Evolutionary conservation across 92 coral and sea anemone species (phyloP), one percentile per base, ranked within the genome.

Genomic region (Siderastrea radians): DNA sequence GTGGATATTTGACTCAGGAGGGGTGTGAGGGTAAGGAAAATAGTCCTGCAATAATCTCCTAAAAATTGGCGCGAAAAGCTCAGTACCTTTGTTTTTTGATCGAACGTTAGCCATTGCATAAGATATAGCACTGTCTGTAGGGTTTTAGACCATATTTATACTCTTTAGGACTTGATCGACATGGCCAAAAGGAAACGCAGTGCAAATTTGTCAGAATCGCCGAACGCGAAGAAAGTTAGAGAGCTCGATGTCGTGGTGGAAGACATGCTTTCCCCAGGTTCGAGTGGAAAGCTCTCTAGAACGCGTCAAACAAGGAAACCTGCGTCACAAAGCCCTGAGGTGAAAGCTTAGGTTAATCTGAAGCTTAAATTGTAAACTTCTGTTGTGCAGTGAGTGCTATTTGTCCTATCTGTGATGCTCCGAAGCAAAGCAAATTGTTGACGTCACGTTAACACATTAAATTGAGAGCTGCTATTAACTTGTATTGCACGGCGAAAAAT

Each of bases 61-160:
- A 44, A 46, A 38, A 52, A 57, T 82, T 82, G 86, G 86, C 86
- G 86, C 78, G 86, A 82, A 82, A 82, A 46, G 10, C 48, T 10
- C 77, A 47, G 51, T 55, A 6, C 13, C 72, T 61, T 61, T 26
- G 66, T 61, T 61, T 26, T 26, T 26, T 26, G 38, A 26, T 8
- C 10, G 62, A 58, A 58, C 62, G 62, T 16, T 12, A 17, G 69
- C 69, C 45, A 8, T 65, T n/a, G 61, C 61, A 53, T 53, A 53
- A 53, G 57, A 9, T 53, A 53, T 17, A 14, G 68, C 15, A 17
- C 6, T 63, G 15, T 63, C 26, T 14, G 38, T 2, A 1, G 38
- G 44, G 1, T 5, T n/a, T 6, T 9, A 17, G 38, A 3, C 44
- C 69, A 65, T 3, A n/a, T 6, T 17, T 6, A 62, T 16, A 43